Evolutionary conservation across 1,140 invertebrate species (phyloP), one percentile per base, ranked within the genome.

Genomic region (Anthonomus grandis): DNA sequence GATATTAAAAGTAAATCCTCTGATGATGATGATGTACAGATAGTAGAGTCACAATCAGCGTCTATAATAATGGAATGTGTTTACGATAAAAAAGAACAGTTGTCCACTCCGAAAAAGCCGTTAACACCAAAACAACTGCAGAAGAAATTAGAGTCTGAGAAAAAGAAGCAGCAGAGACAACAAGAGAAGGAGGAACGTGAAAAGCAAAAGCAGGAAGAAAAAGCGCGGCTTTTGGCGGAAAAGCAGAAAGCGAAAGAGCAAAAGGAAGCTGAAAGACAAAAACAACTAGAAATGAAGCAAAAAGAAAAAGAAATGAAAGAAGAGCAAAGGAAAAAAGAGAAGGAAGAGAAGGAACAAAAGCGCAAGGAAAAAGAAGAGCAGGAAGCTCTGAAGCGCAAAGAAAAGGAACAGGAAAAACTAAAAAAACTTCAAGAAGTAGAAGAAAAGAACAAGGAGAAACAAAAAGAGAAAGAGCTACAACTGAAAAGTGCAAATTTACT

Each of bases 401-500:
- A 72, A 58, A 62, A 71, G 38, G 74, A 79, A 66, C 44, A 71
- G 51, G 74, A 74, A 41, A 75, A 77, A 41, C 65, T 76, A 57
- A 79, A 78, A 46, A 81, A 78, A 60, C 76, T 79, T 59, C 75
- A 76, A 2, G 80, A 81, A 56, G 71, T 75, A 17, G 81, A 83
- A 57, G 78, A 86, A 70, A 77, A 83, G 70, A 81, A 83, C 72
- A 77, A 80, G 54, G 79, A 81, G 51, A 79, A 74, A 49, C 71
- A 65, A 60, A 77, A 75, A 70, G 79, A 83, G 60, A 81, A 83
- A 68, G 80, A 86, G 64, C 84, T 85, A 68, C 87, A 86, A 65
- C 81, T 84, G 54, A 90, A 89, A 66, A 81, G 82, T 1, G 85
- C 85, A 6, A 83, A 84, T 34, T 84, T 82, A 19, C 91, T 93